phyloP scores from a whole-genome alignment of 2,113 vertebrate species.

The Lonchura striata region DNA sequence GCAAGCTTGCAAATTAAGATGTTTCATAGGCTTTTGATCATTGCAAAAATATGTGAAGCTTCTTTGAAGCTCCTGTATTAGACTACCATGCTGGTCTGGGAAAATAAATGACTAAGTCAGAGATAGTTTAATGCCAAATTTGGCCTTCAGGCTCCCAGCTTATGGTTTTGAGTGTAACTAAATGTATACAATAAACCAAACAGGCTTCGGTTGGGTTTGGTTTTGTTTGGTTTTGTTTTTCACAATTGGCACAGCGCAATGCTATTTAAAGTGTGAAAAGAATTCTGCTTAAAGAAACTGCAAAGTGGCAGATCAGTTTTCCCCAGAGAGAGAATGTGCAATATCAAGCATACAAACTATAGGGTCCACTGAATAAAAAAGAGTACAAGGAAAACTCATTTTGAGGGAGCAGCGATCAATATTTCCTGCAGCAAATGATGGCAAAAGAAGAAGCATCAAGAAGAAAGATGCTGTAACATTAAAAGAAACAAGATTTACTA shows the following conservation, averaged over 20 bases:
- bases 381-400: constrained; percentile 51
- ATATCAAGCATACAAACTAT: constrained; percentile 3
- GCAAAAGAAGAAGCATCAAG: neutral
- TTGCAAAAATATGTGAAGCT: neutral
- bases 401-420: constrained; percentile 39
- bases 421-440: constrained; percentile 14
- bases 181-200: neutral
- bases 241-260: neutral
- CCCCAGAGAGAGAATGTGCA: constrained; percentile 3
- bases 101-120: neutral
- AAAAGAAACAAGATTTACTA: constrained; percentile 6
- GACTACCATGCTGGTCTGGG: neutral
- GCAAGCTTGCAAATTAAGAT: neutral
- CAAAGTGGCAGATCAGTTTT: neutral
- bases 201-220: neutral
- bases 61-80: neutral
- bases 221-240: neutral
- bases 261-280: constrained; percentile 15
- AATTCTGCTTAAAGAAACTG: constrained; percentile 7
- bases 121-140: neutral
- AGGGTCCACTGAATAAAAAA: constrained; percentile 1
- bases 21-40: constrained; percentile 5
- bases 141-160: neutral
- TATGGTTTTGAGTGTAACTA: neutral
- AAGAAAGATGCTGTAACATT: constrained; percentile 28